These are phyloP conservation scores for Coilia nasus DNA, from an alignment of 2,797 vertebrate species.

Conservation along the genomic window DNA sequence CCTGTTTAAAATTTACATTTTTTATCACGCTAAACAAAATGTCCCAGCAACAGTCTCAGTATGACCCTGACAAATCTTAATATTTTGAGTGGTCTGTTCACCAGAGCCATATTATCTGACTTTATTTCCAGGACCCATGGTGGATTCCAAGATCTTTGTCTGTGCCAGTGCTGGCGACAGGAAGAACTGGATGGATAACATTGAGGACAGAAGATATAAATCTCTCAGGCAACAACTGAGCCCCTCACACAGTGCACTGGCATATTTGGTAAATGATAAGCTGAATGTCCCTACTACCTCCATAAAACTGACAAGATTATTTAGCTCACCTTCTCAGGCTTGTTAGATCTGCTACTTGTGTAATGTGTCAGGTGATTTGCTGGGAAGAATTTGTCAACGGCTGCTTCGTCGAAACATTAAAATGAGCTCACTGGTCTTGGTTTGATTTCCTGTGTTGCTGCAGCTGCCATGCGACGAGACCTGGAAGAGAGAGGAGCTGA, in stretches of 20 bases:
- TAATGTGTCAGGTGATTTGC: not conserved
- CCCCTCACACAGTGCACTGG: constrained; percentile 71
- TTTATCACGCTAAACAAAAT: not conserved
- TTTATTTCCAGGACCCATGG: constrained; percentile 74
- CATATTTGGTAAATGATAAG: constrained; percentile 68
- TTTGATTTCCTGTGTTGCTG: constrained; percentile 19
- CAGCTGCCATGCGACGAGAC: constrained; percentile 81
- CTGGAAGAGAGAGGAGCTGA: constrained; percentile 82
- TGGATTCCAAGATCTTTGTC: constrained; percentile 76
- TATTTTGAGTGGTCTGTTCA: not conserved
- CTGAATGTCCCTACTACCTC: not conserved
- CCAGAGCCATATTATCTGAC: not conserved
- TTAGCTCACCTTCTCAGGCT: not conserved
- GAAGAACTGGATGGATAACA: constrained; percentile 71
- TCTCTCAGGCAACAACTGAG: constrained; percentile 66
- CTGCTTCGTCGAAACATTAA: not conserved
- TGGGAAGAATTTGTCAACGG: not conserved
- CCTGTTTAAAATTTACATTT: not conserved
- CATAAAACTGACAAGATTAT: not conserved
- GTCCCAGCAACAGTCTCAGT: not conserved
- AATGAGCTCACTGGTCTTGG: not conserved
- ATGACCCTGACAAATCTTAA: not conserved
- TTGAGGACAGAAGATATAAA: constrained; percentile 73
- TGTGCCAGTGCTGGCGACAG: constrained; percentile 71
- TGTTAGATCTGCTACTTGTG: not conserved